Evolutionary conservation across 2,888 invertebrate genomes (phyloP), one percentile per base, ranked within the genome.

Genomic region (Eupithecia exiguata): DNA sequence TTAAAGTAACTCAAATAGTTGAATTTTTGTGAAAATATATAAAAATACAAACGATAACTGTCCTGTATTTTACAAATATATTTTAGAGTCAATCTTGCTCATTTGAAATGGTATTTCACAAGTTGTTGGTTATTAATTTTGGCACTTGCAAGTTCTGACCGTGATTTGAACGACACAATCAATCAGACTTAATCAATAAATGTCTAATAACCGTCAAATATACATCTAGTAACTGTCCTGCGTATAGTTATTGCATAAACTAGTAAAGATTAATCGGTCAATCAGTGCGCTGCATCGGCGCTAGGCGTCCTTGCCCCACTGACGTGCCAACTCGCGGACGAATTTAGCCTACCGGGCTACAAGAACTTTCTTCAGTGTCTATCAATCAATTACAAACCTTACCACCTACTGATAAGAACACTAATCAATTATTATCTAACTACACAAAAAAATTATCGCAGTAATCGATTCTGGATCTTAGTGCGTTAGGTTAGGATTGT

Each of bases 271-370:
- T 92, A 89, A 93, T 93, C 92, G 89, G 88, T 89, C 89, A 89
- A 93, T 94, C 93, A 92, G 91, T 91, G 90, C 85, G 88, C 82
- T 91, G 91, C 92, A 92, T 91, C 86, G 91, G 89, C 89, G 89
- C 90, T 88, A 84, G 77, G 87, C 92, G 93, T 92, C 93, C 93
- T 94, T 94, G 93, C 90, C 93, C 93, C 89, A 93, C 89, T 93
- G 89, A 86, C 87, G 92, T 89, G 91, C 91, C 92, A 92, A 89
- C 70, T 72, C 75, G 87, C 88, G 84, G 87, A 91, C 93, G 88
- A 85, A 87, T 92, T 91, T 94, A 94, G 93, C 78, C 88, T 89
- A 89, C 88, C 91, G 88, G 89, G 88, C 90, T 83, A 79, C 83
- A 89, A 58, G 85, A 86, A 91, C 91, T 92, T 91, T 90, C 90